phyloP scores from a whole-genome alignment of 1,140 invertebrate species.

The Microplitis demolitor region DNA sequence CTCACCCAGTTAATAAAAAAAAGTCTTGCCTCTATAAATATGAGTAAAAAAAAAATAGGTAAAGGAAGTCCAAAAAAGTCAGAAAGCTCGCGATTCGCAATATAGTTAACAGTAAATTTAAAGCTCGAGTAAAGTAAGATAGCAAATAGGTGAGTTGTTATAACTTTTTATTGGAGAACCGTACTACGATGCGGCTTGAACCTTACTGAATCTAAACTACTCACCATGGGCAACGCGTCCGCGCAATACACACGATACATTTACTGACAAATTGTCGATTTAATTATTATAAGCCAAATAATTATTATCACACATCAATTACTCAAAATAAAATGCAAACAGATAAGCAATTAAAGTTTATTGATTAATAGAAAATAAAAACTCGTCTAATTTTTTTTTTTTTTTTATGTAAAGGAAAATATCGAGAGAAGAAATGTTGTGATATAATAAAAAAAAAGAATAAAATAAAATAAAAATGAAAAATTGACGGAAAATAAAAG shows the following conservation, averaged over 20 bases:
- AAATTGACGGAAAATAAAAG: too few relatives aligned
- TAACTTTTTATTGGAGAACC: not conserved
- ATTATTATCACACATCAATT: not conserved
- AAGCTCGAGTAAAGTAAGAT: not conserved
- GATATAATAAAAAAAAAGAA: too few relatives aligned
- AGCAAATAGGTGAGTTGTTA: not conserved
- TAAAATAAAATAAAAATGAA: too few relatives aligned
- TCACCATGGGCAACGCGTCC: constrained; percentile 25
- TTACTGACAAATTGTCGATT: constrained; percentile 8
- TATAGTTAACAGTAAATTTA: not conserved
- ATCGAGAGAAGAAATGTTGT: too few relatives aligned
- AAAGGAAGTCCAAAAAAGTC: not conserved
- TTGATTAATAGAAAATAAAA: too few relatives aligned
- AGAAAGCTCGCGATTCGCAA: not conserved
- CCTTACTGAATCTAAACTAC: constrained; percentile 15
- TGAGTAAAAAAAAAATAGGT: not conserved
- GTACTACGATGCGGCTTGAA: constrained; percentile 16
- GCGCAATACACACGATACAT: constrained; percentile 25
- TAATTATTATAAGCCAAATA: not conserved
- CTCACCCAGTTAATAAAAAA: too few relatives aligned
- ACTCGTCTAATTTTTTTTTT: not conserved
- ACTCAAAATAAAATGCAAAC: not conserved
- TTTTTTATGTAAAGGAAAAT: too few relatives aligned
- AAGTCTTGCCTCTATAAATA: too few relatives aligned
- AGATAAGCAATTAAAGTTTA: too few relatives aligned